Percentiles rank a stretch among this genome's conserved stretches.
phyloP scores from a whole-genome alignment of 2,797 vertebrate genomes.

The Galago senegalensis region DNA sequence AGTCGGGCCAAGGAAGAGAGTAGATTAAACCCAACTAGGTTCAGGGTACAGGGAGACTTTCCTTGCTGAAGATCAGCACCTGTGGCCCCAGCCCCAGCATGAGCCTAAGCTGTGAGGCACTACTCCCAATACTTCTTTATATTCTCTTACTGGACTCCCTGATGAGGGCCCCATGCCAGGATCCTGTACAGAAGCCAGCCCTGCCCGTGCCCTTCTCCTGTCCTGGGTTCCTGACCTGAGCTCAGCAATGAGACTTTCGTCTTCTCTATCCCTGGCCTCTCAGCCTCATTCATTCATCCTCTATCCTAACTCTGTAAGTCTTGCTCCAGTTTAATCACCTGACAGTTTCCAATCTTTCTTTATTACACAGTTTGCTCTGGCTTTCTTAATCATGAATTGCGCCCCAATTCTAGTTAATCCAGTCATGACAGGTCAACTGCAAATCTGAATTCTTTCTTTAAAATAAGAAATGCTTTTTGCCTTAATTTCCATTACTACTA shows the following conservation, averaged over 20 bases:
- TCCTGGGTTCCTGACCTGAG: background rate
- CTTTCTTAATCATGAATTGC: background rate
- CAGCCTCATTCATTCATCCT: background rate
- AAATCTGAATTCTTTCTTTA: background rate
- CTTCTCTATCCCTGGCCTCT: background rate
- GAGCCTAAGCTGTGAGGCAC: background rate
- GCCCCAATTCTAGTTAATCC: slow-evolving; percentile 2
- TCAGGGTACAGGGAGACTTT: rapidly evolving
- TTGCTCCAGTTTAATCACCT: background rate
- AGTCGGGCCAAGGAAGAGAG: background rate
- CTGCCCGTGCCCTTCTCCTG: background rate
- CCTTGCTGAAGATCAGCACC: background rate
- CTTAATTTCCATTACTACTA: background rate
- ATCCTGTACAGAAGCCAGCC: background rate
- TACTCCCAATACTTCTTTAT: background rate
- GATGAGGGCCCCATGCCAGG: background rate
- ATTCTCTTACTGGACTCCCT: background rate
- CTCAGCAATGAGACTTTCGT: background rate
- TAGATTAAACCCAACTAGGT: background rate
- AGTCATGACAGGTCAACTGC: background rate
- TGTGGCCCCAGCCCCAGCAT: rapidly evolving
- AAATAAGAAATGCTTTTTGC: background rate
- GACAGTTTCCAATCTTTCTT: background rate
- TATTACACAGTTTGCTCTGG: background rate
- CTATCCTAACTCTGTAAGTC: background rate